Percentiles rank a stretch among this genome's conserved stretches.
phyloP scores from a whole-genome alignment of 2,888 invertebrate genomes.

The Napeogenes sylphis region DNA sequence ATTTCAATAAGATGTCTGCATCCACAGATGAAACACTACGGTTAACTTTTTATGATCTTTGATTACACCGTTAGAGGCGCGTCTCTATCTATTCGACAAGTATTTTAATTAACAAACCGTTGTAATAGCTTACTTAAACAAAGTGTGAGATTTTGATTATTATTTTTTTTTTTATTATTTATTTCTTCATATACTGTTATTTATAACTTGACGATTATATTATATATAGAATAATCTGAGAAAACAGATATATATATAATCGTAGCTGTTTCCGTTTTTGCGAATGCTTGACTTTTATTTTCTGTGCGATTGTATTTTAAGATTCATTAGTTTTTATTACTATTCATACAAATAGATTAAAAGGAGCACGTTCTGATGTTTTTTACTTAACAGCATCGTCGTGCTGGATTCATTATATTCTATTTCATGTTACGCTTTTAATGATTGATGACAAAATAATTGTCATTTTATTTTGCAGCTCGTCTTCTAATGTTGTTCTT shows the following conservation, averaged over 20 bases:
- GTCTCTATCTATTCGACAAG: slow-evolving; percentile 15
- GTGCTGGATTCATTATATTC: slow-evolving; percentile 4
- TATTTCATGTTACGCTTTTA: not conserved
- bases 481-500: no score
- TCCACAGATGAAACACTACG: slow-evolving; percentile 5
- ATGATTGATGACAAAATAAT: slow-evolving; percentile 4
- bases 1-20: slow-evolving; percentile 3
- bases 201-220: no score
- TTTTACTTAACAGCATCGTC: not conserved
- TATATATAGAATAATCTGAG: no score
- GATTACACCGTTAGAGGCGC: slow-evolving; percentile 20
- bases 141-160: slow-evolving; percentile 20
- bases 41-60: slow-evolving; percentile 19
- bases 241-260: no score
- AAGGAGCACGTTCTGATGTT: not conserved
- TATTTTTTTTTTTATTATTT: not conserved
- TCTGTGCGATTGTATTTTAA: not conserved
- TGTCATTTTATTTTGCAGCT: not conserved
- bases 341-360: not conserved
- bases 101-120: slow-evolving; percentile 18
- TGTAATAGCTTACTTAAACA: slow-evolving; percentile 23
- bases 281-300: not conserved
- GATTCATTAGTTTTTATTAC: not conserved
- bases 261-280: no score
- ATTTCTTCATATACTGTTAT: not conserved